Evolutionary conservation across 2,113 vertebrate species (phyloP), one percentile per base, ranked within the genome.

Genomic region (Sinocyclocheilus grahami): DNA sequence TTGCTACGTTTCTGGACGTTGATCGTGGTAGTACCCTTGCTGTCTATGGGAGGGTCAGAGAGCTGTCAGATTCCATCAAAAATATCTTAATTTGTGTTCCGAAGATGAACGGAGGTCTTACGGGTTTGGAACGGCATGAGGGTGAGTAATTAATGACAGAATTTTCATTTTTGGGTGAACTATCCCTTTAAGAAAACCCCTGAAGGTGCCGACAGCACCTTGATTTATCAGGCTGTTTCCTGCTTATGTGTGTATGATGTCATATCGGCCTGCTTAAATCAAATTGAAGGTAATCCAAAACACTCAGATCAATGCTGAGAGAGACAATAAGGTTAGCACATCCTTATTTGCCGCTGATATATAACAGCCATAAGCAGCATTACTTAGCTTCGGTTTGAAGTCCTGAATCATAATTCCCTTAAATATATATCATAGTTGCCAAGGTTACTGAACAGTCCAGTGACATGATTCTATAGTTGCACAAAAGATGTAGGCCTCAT

Each of bases 221-320:
- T 83, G 83, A 88, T 89, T 76, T 86, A 87, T 91, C 22, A 33
- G 14, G 63, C 75, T 53, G 53, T 30, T 60, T 76, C 16, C 22
- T 20, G 74, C 33, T 30, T n/a, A 11, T 69, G 82, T 78, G 48
- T 18, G 16, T 55, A 37, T 27, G 79, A 83, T 37, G 10, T 82
- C 65, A 83, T 72, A 72, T 22, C 18, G 0, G 27, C 9, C 5
- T 4, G 65, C 10, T 39, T 83, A 69, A 80, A 55, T 63, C 69
- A 67, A 51, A 42, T 3, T 20, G 22, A 48, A 63, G 24, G 18
- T n/a, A 60, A 82, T 20, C 18, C 53, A 12, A 58, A 86, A 58
- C n/a, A n/a, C 16, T 62, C 8, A 27, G 63, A 82, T 81, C 72
- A 82, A 81, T 75, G 67, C 16, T 0, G 10, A 60, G n/a, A 84